Conservation (phyloP, 2,113 vertebrate species). For the Semicossyphus pulcher region DNA sequence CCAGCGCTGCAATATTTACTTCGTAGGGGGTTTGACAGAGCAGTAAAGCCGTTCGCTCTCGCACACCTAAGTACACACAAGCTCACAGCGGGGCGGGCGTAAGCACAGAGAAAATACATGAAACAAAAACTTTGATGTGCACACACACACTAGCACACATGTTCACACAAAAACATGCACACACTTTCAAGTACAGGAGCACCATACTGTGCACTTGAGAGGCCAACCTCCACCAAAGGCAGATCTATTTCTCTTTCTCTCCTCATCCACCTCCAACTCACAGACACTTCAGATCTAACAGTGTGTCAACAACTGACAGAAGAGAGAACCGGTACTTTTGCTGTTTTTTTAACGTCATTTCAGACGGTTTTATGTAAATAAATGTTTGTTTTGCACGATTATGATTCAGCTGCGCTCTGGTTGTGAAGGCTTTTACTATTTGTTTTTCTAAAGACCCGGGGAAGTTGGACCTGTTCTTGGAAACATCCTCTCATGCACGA, state of each 20-base stretch:
- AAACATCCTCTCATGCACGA: slow-evolving; percentile 20
- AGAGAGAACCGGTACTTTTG: background rate
- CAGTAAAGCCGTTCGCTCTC: slow-evolving; percentile 34
- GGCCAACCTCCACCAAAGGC: slow-evolving; percentile 55
- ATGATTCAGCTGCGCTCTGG: background rate
- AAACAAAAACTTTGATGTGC: slow-evolving; percentile 66
- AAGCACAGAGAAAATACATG: slow-evolving; percentile 58
- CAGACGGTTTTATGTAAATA: slow-evolving; percentile 19
- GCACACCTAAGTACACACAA: slow-evolving; percentile 65
- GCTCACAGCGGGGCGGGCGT: slow-evolving; percentile 55
- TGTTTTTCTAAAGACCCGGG: background rate
- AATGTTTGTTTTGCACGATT: slow-evolving; percentile 6
- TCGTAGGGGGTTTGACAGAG: slow-evolving; percentile 57
- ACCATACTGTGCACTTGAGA: slow-evolving; percentile 59
- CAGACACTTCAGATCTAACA: slow-evolving; percentile 29
- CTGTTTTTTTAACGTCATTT: slow-evolving; percentile 1
- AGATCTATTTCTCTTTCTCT: slow-evolving; percentile 50
- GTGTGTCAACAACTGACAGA: slow-evolving; percentile 45
- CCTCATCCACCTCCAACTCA: slow-evolving; percentile 36
- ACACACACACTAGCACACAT: slow-evolving; percentile 41
- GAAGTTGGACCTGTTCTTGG: slow-evolving; percentile 1
- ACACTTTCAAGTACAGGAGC: slow-evolving; percentile 55
- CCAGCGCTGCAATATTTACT: slow-evolving; percentile 65
- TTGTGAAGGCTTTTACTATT: background rate
- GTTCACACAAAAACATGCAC: slow-evolving; percentile 56